A percentile compares a stretch with the other conserved stretches of the same genome.
Conservation (phyloP, 2,888 invertebrate genomes). For the Alloscopus bannaensis region DNA sequence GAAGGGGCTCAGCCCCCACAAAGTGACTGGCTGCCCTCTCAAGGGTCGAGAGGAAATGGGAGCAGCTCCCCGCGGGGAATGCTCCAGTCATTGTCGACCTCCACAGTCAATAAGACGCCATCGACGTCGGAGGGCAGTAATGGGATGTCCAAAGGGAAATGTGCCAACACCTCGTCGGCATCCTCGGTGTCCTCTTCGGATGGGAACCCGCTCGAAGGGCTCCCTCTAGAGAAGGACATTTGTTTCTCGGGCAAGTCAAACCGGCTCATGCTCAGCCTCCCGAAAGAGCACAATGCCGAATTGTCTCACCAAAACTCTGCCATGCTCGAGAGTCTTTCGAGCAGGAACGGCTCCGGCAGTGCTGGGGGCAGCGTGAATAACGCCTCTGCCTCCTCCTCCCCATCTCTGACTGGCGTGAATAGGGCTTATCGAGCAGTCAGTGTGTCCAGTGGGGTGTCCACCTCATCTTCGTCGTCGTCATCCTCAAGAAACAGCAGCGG, state of each 20-base stretch:
- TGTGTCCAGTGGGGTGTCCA: slow-evolving; percentile 48
- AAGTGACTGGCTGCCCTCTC: slow-evolving; percentile 37
- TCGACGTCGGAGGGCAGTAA: slow-evolving; percentile 24
- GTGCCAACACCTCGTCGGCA: slow-evolving; percentile 55
- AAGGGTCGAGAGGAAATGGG: slow-evolving; percentile 23
- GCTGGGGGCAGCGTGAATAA: slow-evolving; percentile 16
- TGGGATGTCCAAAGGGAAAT: slow-evolving; percentile 75
- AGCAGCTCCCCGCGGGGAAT: slow-evolving; percentile 36
- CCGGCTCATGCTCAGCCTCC: slow-evolving; percentile 69
- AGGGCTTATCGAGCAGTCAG: slow-evolving; percentile 51
- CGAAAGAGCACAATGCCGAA: slow-evolving; percentile 63
- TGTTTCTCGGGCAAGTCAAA: slow-evolving; percentile 66
- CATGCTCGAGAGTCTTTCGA: slow-evolving; percentile 12
- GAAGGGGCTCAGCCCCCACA: slow-evolving; percentile 17
- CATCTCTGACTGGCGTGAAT: slow-evolving; percentile 35
- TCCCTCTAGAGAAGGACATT: slow-evolving; percentile 67
- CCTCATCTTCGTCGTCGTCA: slow-evolving; percentile 50
- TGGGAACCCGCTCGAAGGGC: slow-evolving; percentile 43
- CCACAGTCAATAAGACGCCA: slow-evolving; percentile 30
- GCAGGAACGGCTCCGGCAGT: slow-evolving; percentile 8
- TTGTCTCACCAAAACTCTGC: slow-evolving; percentile 9
- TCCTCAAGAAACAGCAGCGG: slow-evolving; percentile 45
- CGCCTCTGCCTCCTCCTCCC: slow-evolving; percentile 37
- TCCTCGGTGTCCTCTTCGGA: slow-evolving; percentile 54
- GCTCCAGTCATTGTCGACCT: slow-evolving; percentile 37